A percentile compares a stretch with the other conserved stretches of the same genome.
phyloP scores from a whole-genome alignment of 2,113 vertebrate species.

The Gopherus evgoodei region DNA sequence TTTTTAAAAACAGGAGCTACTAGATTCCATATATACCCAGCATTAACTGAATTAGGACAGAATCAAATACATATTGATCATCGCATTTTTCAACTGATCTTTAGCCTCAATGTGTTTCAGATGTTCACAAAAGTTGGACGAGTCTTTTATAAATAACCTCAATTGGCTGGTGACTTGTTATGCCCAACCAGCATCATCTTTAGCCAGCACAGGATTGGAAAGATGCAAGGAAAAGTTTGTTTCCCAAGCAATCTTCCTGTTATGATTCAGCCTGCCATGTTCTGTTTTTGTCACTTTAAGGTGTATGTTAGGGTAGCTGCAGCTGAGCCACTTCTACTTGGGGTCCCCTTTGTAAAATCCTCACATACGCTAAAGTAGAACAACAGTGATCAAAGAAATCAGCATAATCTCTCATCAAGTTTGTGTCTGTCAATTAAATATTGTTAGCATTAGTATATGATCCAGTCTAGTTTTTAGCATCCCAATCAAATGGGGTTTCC shows the following conservation, averaged over 20 bases:
- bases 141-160: background rate
- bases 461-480: background rate
- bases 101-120: background rate
- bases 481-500: rapidly evolving
- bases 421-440: background rate
- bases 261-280: background rate
- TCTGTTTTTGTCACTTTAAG: background rate
- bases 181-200: background rate
- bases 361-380: rapidly evolving
- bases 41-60: background rate
- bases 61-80: background rate
- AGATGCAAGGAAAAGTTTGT: background rate
- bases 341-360: background rate
- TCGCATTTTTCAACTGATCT: background rate
- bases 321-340: background rate
- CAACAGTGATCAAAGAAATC: background rate
- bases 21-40: background rate
- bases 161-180: background rate
- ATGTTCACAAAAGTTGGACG: too few species aligned
- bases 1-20: background rate
- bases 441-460: background rate
- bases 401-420: background rate
- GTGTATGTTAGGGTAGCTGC: background rate
- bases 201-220: background rate
- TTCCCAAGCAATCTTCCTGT: background rate